Evolutionary conservation across 2,113 vertebrate species (phyloP).

Genomic region (Xiphophorus couchianus): DNA sequence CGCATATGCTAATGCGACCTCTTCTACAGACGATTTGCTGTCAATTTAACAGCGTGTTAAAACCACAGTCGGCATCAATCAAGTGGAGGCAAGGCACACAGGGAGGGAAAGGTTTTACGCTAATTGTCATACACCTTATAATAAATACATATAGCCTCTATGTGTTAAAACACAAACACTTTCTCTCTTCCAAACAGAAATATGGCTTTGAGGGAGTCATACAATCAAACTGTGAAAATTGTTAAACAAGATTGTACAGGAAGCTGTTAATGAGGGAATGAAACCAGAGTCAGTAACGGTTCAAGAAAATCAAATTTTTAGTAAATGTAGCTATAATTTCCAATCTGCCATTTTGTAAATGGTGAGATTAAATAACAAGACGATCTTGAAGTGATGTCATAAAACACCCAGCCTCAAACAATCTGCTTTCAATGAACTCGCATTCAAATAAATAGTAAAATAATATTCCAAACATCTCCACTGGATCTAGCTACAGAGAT

Average conservation of each 20-base stretch:
- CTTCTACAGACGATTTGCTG: slow-evolving; percentile 64
- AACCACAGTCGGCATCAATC: slow-evolving; percentile 63
- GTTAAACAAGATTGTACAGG: not conserved
- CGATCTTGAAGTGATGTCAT: not conserved
- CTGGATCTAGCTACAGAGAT: not conserved
- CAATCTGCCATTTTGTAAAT: not conserved
- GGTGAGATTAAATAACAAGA: not conserved
- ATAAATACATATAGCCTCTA: slow-evolving; percentile 53
- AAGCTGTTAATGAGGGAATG: not conserved
- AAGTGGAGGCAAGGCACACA: slow-evolving; percentile 37
- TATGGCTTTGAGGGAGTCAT: slow-evolving; percentile 1
- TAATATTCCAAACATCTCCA: not conserved
- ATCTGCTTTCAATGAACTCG: not conserved
- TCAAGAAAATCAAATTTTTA: not conserved
- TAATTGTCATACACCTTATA: slow-evolving; percentile 53
- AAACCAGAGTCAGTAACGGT: not conserved
- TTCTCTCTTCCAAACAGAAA: slow-evolving; percentile 4
- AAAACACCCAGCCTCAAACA: not conserved
- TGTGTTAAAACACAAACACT: not conserved
- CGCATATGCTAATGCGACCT: slow-evolving; percentile 72
- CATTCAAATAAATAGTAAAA: not conserved
- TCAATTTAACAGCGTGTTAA: slow-evolving; percentile 69
- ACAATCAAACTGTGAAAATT: slow-evolving; percentile 25
- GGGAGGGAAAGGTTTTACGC: slow-evolving; percentile 31
- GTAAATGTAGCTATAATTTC: not conserved